Evolutionary conservation across 2,797 vertebrate genomes (phyloP).

Genomic region (Anableps anableps): DNA sequence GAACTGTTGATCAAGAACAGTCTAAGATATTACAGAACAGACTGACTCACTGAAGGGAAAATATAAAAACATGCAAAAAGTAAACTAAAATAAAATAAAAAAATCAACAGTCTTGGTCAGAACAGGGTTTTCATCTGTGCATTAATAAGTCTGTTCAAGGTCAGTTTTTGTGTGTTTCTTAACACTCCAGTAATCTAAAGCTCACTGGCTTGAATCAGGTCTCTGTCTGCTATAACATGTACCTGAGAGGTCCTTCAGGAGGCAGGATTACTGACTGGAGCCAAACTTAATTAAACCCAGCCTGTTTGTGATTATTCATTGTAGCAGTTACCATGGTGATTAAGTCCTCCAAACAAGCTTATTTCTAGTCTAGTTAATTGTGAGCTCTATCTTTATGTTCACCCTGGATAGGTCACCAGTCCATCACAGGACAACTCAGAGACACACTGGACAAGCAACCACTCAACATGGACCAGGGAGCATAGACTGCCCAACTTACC

Average conservation of each 20-base stretch:
- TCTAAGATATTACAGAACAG: too few species aligned
- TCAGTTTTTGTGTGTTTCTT: not conserved
- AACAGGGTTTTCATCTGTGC: not conserved
- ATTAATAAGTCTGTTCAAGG: not conserved
- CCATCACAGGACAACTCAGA: not conserved
- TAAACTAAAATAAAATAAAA: not conserved
- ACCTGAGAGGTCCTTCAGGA: not conserved
- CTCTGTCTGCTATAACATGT: not conserved
- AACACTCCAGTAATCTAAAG: not conserved
- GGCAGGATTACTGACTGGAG: not conserved
- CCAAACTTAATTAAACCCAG: constrained; percentile 9
- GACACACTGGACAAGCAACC: not conserved
- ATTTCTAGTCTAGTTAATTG: not conserved
- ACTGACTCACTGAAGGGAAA: too few species aligned
- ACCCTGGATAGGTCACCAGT: too few species aligned
- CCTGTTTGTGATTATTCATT: not conserved
- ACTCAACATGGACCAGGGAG: not conserved
- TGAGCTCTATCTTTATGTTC: not conserved
- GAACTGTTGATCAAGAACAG: too few species aligned
- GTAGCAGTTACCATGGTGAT: not conserved
- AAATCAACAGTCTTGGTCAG: not conserved
- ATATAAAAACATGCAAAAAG: too few species aligned
- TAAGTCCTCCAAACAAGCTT: not conserved
- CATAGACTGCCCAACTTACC: not conserved
- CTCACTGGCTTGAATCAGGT: too few species aligned